These are phyloP conservation scores for Perdita meconis DNA, from an alignment of 2,888 invertebrate species.

Conservation along the genomic window DNA sequence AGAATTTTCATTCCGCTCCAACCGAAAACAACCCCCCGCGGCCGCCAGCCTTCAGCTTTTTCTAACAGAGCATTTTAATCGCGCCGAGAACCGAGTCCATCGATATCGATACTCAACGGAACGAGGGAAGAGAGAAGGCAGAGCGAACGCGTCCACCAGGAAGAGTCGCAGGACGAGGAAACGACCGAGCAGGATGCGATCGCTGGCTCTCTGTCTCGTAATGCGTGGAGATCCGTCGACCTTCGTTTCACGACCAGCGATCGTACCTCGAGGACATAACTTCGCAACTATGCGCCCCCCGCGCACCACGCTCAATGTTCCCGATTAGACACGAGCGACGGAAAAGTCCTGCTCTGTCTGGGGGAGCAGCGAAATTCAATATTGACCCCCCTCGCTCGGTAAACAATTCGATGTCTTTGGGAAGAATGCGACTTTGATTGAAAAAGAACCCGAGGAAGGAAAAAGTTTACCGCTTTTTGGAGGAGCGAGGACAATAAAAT, in stretches of 20 bases:
- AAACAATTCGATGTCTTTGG: not conserved
- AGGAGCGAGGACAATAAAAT: no score
- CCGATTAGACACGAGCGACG: not conserved
- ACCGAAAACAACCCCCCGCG: conserved; percentile 28
- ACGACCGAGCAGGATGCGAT: conserved; percentile 9
- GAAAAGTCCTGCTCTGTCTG: no score
- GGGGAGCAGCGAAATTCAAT: not conserved
- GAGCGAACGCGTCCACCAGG: not conserved
- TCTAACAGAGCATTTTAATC: conserved; percentile 30
- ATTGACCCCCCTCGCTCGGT: not conserved
- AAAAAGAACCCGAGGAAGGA: not conserved
- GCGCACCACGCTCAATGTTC: not conserved
- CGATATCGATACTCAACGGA: conserved; percentile 10
- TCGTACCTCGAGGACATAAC: conserved; percentile 11
- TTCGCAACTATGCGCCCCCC: not conserved
- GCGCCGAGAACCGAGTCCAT: conserved; percentile 36
- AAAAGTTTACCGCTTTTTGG: no score
- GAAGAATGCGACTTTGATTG: not conserved
- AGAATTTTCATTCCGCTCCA: conserved; percentile 49
- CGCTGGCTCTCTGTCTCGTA: not conserved
- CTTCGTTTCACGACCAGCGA: conserved; percentile 20
- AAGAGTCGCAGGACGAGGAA: not conserved
- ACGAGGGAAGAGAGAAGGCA: not conserved
- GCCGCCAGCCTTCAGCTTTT: conserved; percentile 35
- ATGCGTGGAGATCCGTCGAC: conserved; percentile 24